These are phyloP conservation scores for Rhynchonycteris naso DNA, from an alignment of 2,797 vertebrate species.

Conservation along the genomic window DNA sequence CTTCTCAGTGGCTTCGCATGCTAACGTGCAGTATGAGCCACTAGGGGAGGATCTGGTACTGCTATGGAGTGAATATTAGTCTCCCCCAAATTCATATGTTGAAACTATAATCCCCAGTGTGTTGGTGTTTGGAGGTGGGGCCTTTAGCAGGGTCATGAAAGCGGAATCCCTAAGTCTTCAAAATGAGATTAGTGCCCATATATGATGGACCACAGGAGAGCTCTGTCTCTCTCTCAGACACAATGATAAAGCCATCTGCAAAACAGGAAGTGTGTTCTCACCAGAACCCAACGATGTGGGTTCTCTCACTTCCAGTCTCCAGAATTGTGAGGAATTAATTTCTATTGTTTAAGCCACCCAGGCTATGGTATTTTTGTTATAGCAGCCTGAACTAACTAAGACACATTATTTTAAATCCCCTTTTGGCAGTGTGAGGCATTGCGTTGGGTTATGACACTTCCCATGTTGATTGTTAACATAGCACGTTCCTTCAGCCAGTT, in stretches of 20 bases:
- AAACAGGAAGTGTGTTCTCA: background rate
- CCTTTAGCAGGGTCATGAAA: background rate
- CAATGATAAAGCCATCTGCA: background rate
- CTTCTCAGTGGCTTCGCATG: background rate
- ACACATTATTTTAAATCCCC: background rate
- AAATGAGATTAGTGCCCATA: background rate
- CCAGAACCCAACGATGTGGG: background rate
- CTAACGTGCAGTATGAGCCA: background rate
- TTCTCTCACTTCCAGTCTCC: background rate
- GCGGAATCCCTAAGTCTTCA: background rate
- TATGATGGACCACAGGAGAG: background rate
- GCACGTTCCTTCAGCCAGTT: background rate
- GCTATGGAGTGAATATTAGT: background rate
- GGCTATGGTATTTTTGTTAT: background rate
- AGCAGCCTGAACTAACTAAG: background rate
- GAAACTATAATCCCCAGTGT: background rate
- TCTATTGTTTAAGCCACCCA: background rate
- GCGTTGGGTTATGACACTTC: background rate
- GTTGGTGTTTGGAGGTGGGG: background rate
- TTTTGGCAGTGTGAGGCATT: background rate
- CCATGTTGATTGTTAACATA: background rate
- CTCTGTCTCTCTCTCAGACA: background rate
- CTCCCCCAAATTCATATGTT: background rate
- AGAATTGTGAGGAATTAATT: background rate
- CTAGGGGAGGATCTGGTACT: background rate